phyloP scores from a whole-genome alignment of 2,797 vertebrate species.

The Oceanodroma leucorhoa region DNA sequence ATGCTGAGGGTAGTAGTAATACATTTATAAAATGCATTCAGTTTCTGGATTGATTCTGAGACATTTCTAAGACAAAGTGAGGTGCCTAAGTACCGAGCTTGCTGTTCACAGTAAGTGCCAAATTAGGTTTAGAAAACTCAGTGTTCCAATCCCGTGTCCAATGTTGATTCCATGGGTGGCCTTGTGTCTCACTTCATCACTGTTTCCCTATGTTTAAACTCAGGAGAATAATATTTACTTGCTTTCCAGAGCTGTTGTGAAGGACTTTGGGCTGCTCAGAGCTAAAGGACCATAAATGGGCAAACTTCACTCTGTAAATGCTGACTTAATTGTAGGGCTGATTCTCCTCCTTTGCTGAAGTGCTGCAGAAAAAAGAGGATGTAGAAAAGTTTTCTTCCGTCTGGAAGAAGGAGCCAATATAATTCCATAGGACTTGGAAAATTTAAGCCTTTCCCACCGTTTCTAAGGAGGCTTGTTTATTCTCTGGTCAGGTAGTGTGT shows the following conservation, averaged over 20 bases:
- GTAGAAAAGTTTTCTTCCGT: not conserved
- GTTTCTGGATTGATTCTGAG: not conserved
- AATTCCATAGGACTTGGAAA: not conserved
- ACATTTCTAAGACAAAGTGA: not conserved
- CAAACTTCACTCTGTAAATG: not conserved
- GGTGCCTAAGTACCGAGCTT: not conserved
- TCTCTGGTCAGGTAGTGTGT: not conserved
- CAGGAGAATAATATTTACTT: conserved; percentile 8
- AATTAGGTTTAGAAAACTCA: not conserved
- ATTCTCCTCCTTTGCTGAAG: not conserved
- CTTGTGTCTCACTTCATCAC: not conserved
- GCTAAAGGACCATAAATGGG: not conserved
- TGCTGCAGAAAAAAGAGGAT: not conserved
- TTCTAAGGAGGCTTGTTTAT: not conserved
- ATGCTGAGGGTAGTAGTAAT: not conserved
- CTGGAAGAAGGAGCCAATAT: not conserved
- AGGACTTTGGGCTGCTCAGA: not conserved
- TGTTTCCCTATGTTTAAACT: not conserved
- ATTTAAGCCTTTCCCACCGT: not conserved
- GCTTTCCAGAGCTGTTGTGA: not conserved
- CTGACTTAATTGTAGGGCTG: not conserved
- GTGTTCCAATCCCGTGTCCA: not conserved
- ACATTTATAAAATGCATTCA: not conserved
- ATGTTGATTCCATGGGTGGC: not conserved
- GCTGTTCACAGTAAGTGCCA: not conserved